Conservation (phyloP, 2,113 vertebrate genomes). For the Xenus cinereus region DNA sequence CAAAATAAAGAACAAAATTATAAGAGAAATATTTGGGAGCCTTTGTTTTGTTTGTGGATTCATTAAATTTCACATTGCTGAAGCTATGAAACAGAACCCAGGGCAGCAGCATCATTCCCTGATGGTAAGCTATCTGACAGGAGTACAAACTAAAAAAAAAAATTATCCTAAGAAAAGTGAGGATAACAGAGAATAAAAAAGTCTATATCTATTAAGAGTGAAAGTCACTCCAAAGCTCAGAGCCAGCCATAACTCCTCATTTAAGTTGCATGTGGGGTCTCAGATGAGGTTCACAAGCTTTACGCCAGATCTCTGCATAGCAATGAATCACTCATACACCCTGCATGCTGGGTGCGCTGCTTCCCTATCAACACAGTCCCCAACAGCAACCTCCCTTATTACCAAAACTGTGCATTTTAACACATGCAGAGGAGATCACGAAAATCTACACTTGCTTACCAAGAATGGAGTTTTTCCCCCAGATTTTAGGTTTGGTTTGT, state of each 20-base stretch:
- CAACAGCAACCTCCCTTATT: fast-evolving
- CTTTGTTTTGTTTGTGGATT: not conserved
- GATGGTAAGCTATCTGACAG: not conserved
- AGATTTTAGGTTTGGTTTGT: not conserved
- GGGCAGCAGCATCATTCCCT: not conserved
- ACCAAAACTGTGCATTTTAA: not conserved
- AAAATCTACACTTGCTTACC: not conserved
- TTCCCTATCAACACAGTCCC: not conserved
- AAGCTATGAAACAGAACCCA: not conserved
- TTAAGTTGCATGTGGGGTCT: not conserved
- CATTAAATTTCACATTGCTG: not conserved
- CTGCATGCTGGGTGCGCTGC: not conserved
- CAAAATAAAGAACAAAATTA: not conserved
- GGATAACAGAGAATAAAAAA: not conserved
- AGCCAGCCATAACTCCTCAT: not conserved
- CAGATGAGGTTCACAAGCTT: not conserved
- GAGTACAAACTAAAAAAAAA: not conserved
- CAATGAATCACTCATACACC: not conserved
- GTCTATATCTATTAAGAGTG: not conserved
- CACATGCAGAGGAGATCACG: not conserved
- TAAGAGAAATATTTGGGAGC: not conserved
- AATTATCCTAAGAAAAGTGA: not conserved
- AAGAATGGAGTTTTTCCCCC: not conserved
- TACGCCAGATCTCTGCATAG: not conserved
- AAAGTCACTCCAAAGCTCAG: not conserved